Percentiles rank a stretch among this genome's conserved stretches.
These are phyloP conservation scores for Trachemys scripta DNA, from an alignment of 2,113 vertebrate species.

Conservation along the genomic window DNA sequence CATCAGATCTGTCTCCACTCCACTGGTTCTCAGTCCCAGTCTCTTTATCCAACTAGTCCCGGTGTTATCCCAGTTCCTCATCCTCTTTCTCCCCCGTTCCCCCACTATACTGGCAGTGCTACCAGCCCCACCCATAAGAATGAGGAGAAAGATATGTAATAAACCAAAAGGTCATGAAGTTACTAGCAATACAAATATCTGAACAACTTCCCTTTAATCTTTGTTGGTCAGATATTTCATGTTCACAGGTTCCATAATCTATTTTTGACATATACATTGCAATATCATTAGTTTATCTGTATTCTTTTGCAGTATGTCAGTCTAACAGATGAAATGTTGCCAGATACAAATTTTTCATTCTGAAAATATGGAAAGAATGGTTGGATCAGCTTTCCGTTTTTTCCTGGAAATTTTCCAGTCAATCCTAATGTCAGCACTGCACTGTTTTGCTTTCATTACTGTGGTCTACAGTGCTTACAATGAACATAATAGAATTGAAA, in stretches of 20 bases:
- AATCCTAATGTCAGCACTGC: neutral
- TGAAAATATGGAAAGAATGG: constrained; percentile 47
- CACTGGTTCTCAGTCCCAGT: neutral
- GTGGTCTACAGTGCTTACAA: neutral
- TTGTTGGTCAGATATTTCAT: neutral
- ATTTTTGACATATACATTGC: neutral
- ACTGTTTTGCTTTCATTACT: constrained; percentile 20
- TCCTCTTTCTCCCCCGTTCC: neutral
- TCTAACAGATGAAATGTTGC: constrained; percentile 33
- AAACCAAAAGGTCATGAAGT: neutral
- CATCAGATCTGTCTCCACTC: neutral
- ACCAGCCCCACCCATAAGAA: neutral
- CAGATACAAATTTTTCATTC: neutral
- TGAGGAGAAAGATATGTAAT: neutral
- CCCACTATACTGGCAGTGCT: neutral
- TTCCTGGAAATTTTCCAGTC: constrained; percentile 35
- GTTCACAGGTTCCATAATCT: constrained; percentile 31
- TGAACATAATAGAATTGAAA: constrained; percentile 20
- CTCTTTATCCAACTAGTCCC: neutral
- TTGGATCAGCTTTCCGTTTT: constrained; percentile 30
- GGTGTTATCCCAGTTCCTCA: neutral
- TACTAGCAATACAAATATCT: neutral
- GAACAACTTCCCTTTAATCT: neutral
- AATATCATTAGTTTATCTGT: neutral
- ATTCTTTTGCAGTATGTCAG: neutral